Evolutionary conservation across 2,797 vertebrate species (phyloP).

Genomic region (Harpagifer antarcticus): DNA sequence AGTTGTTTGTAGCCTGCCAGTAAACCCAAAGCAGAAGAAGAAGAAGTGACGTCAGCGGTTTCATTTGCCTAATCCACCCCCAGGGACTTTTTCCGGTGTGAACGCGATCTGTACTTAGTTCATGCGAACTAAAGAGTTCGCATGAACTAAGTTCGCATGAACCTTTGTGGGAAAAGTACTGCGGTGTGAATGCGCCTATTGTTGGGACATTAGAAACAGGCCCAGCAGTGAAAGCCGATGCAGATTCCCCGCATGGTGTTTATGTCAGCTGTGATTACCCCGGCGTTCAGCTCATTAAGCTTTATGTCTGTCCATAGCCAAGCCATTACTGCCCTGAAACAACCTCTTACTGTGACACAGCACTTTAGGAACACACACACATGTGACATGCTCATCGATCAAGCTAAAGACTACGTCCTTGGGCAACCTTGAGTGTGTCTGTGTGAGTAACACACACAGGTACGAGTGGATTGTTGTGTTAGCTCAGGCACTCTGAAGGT

Average conservation of each 20-base stretch:
- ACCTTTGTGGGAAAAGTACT: too few species aligned
- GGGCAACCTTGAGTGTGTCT: constrained; percentile 54
- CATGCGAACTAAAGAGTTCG: too few species aligned
- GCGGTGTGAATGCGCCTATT: too few species aligned
- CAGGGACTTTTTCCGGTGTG: too few species aligned
- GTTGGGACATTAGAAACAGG: constrained; percentile 31
- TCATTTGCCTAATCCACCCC: too few species aligned
- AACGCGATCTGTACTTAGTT: too few species aligned
- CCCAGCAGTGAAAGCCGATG: constrained; percentile 16
- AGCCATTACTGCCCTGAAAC: constrained; percentile 48
- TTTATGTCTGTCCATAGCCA: constrained; percentile 37
- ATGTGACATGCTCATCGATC: constrained; percentile 62
- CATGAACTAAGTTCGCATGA: too few species aligned
- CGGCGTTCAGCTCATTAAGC: constrained; percentile 48
- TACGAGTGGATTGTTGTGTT: constrained; percentile 44
- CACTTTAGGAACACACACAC: constrained; percentile 56
- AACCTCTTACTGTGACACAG: constrained; percentile 59
- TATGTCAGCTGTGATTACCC: constrained; percentile 41
- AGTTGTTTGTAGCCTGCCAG: too few species aligned
- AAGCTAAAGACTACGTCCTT: constrained; percentile 49
- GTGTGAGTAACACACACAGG: constrained; percentile 39
- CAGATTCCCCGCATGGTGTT: constrained; percentile 29
- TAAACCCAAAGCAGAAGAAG: too few species aligned
- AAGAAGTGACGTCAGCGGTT: too few species aligned
- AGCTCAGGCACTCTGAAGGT: constrained; percentile 40